Percentiles rank a stretch among this genome's conserved stretches.
These are phyloP conservation scores for Euleptes europaea DNA, from an alignment of 2,113 vertebrate genomes.

Conservation along the genomic window DNA sequence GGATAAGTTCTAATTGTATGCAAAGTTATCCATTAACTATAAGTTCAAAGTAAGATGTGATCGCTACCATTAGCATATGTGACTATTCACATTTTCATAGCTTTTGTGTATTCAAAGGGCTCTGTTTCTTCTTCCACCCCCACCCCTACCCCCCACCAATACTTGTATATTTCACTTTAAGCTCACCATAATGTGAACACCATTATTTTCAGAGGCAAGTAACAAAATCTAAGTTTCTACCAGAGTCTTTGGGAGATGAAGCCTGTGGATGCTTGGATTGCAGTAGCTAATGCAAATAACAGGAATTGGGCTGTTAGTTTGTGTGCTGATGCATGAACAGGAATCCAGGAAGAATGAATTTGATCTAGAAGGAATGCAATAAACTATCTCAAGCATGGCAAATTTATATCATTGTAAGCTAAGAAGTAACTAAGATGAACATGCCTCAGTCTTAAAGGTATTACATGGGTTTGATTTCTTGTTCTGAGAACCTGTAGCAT, in stretches of 20 bases:
- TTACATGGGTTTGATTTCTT: too few relatives aligned
- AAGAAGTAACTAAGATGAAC: not conserved
- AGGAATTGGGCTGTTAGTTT: not conserved
- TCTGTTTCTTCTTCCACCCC: not conserved
- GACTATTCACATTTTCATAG: not conserved
- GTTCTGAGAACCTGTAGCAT: not conserved
- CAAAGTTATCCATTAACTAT: not conserved
- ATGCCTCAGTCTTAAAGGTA: not conserved
- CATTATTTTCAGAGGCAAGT: not conserved
- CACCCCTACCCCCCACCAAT: not conserved
- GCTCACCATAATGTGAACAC: not conserved
- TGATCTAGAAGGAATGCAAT: constrained; percentile 9
- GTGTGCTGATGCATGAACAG: not conserved
- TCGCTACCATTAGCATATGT: not conserved
- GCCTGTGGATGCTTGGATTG: not conserved
- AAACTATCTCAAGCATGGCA: not conserved
- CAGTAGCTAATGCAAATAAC: not conserved
- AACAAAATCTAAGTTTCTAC: not conserved
- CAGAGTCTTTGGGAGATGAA: not conserved
- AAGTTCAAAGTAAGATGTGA: not conserved
- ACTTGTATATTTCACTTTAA: not conserved
- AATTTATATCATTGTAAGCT: not conserved
- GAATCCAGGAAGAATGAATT: not conserved
- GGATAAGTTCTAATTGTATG: not conserved
- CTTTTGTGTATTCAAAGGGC: not conserved